Conservation (phyloP, 2,888 invertebrate genomes). For the Conops quadrifasciatus region DNA sequence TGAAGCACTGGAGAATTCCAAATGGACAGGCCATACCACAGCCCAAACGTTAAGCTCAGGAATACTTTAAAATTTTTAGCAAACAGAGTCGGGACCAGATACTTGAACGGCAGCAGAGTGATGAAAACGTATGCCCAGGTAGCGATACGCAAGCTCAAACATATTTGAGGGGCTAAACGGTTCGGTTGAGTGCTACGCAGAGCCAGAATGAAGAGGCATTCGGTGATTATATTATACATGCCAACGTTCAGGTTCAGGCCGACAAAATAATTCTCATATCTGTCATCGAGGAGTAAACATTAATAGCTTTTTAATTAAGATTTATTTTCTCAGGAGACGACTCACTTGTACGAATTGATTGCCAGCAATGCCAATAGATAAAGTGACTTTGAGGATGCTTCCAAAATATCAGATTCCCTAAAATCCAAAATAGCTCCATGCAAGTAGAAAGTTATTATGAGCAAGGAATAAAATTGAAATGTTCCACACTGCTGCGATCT, state of each 20-base stretch:
- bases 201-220: conserved; percentile 58
- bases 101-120: conserved; percentile 63
- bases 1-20: conserved; percentile 65
- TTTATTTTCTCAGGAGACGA: too few relatives aligned
- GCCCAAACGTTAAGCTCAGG: conserved; percentile 60
- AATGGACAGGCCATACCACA: conserved; percentile 64
- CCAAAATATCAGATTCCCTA: conserved; percentile 59
- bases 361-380: conserved; percentile 58
- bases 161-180: conserved; percentile 59
- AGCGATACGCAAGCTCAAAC: conserved; percentile 60
- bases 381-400: conserved; percentile 60
- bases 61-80: conserved; percentile 63
- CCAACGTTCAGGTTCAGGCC: conserved; percentile 62
- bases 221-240: conserved; percentile 61
- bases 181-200: conserved; percentile 60
- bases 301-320: too few relatives aligned
- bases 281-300: conserved; percentile 40
- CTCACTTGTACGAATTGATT: conserved; percentile 59
- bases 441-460: conserved; percentile 62
- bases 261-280: conserved; percentile 65
- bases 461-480: conserved; percentile 63
- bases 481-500: conserved; percentile 63
- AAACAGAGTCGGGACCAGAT: conserved; percentile 63
- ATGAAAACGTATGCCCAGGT: conserved; percentile 64
- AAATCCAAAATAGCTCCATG: conserved; percentile 62